Percentiles rank a stretch among this genome's conserved stretches.
Evolutionary conservation across 2,888 invertebrate species (phyloP).

Genomic region (Macrosiphum euphorbiae): DNA sequence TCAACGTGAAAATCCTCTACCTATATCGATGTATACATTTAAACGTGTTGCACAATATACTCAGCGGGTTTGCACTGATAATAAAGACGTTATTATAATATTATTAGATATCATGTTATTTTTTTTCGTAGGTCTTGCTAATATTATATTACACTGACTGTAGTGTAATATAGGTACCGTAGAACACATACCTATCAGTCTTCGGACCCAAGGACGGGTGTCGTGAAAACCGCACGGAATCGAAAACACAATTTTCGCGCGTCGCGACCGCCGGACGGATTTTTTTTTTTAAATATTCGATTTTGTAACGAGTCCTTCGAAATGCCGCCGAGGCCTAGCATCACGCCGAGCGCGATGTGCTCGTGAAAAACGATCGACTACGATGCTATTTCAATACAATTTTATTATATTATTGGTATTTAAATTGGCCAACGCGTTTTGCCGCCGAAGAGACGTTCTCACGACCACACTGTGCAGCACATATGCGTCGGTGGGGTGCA

Average conservation of each 20-base stretch:
- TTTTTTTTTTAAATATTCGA: neutral
- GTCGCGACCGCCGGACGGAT: neutral
- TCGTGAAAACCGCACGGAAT: constrained; percentile 46
- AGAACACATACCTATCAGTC: neutral
- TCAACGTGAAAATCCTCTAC: constrained; percentile 25
- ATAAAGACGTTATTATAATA: constrained; percentile 1
- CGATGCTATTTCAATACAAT: neutral
- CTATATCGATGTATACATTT: neutral
- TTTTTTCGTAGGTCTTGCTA: neutral
- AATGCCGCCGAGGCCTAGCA: neutral
- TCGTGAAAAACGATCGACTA: neutral
- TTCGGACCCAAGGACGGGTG: constrained; percentile 28
- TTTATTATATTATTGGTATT: neutral
- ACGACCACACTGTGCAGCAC: neutral
- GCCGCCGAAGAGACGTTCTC: neutral
- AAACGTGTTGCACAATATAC: constrained; percentile 33
- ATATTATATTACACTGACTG: neutral
- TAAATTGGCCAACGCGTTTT: neutral
- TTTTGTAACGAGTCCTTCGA: constrained; percentile 44
- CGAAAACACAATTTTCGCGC: neutral
- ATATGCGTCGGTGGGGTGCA: neutral
- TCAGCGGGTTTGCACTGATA: neutral
- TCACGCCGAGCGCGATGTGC: neutral
- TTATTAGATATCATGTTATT: neutral
- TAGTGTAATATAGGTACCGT: neutral